Conservation (phyloP, 1,140 invertebrate species). For the Ceratitis capitata region DNA sequence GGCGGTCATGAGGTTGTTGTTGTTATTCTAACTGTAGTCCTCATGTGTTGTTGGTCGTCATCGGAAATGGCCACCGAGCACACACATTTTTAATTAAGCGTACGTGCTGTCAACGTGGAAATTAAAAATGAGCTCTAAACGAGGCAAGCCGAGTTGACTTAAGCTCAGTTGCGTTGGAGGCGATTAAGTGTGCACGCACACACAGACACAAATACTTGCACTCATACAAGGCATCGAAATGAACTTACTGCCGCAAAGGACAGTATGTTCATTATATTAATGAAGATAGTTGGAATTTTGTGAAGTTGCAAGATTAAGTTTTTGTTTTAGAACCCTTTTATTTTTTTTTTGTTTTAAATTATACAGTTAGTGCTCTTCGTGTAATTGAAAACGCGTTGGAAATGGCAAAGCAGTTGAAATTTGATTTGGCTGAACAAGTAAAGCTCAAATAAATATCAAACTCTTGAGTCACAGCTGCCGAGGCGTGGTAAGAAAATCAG, state of each 20-base stretch:
- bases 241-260: background rate
- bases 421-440: too few relatives aligned
- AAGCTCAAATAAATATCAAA: too few relatives aligned
- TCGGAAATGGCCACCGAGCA: constrained; percentile 19
- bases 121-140: constrained; percentile 19
- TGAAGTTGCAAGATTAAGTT: background rate
- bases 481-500: too few relatives aligned
- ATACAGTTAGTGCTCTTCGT: background rate
- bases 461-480: too few relatives aligned
- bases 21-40: too few relatives aligned
- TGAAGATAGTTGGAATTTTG: background rate
- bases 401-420: background rate
- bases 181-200: background rate
- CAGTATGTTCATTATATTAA: constrained; percentile 18
- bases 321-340: background rate
- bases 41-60: too few relatives aligned
- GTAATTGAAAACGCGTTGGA: background rate
- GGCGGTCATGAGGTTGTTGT: background rate
- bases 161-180: background rate
- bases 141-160: background rate
- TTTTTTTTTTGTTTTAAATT: background rate
- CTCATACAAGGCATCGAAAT: background rate
- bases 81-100: constrained; percentile 32
- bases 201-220: too few relatives aligned
- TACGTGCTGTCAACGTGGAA: constrained; percentile 29